Evolutionary conservation across 2,113 vertebrate genomes (phyloP), one percentile per base, ranked within the genome.

Genomic region (Fukomys damarensis): DNA sequence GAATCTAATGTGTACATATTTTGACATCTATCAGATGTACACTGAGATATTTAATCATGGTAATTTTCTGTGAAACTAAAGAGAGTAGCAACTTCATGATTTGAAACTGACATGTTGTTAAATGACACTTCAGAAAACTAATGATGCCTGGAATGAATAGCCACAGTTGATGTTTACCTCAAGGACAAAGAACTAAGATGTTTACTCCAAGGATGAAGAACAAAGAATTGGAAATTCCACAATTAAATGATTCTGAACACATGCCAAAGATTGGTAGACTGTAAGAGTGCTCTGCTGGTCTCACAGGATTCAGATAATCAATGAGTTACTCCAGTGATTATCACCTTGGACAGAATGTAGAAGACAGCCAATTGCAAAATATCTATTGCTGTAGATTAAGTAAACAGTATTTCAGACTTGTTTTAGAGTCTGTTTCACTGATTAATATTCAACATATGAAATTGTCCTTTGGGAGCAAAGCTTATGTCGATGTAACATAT

Each of bases 131-230:
- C 83, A 89, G 72, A 93, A 97, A 95, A 89, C 46, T 89, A 89
- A 96, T 84, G 72, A 72, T 89, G 68, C 66, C 49, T 93, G 63
- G n/a, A 92, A 56, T 94, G 94, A 96, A 95, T 28, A 95, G 61
- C 11, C 68, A 80, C 32, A 74, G 83, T 89, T 94, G 43, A 89
- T 74, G 7, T 96, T 94, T 96, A 72, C 74, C 82, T 26, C 32
- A 91, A 86, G 7, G 59, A 90, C 61, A 10, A 72, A 72, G 26
- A 89, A 20, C 63, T 70, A 92, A 96, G 86, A 88, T n/a, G n/a
- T n/a, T n/a, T n/a, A n/a, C n/a, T n/a, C n/a, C n/a, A n/a, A n/a
- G n/a, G n/a, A n/a, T n/a, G n/a, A 4, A 28, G 86, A 93, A 89
- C 24, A 81, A 84, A 84, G 2, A 43, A 70, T 96, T 93, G 28